phyloP scores from a whole-genome alignment of 2,888 invertebrate species.

The Chrysodeixis includens region DNA sequence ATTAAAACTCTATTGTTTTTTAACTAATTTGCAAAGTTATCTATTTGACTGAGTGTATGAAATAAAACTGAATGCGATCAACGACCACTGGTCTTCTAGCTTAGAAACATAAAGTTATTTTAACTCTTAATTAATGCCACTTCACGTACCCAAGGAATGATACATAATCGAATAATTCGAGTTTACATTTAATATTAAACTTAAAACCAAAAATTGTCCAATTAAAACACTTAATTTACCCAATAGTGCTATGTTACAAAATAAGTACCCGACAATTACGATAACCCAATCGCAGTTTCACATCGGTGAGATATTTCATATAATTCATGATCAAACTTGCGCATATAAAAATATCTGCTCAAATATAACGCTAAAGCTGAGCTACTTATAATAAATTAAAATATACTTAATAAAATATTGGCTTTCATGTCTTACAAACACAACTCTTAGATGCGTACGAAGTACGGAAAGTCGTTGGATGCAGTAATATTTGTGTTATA shows the following conservation, averaged over 20 bases:
- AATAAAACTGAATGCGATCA: conserved; percentile 23
- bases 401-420: conserved; percentile 49
- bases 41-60: no score
- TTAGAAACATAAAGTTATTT: conserved; percentile 40
- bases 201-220: conserved; percentile 34
- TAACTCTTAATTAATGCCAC: conserved; percentile 46
- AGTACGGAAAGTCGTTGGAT: conserved; percentile 20
- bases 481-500: conserved; percentile 27
- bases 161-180: conserved; percentile 52
- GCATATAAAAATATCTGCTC: conserved; percentile 65
- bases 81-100: conserved; percentile 25
- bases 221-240: conserved; percentile 36
- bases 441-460: conserved; percentile 51
- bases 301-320: conserved; percentile 42
- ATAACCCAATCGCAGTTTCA: conserved; percentile 29
- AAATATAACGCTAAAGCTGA: conserved; percentile 61
- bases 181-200: conserved; percentile 45
- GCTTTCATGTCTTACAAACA: conserved; percentile 60
- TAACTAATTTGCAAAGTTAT: background rate
- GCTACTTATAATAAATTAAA: conserved; percentile 58
- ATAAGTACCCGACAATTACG: conserved; percentile 50
- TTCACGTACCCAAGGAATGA: conserved; percentile 52
- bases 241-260: conserved; percentile 48
- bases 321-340: conserved; percentile 40
- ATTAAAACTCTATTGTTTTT: background rate